Base-by-base conservation (phyloP, 2,888 invertebrate genomes). In the Anaspis maculata region DNA sequence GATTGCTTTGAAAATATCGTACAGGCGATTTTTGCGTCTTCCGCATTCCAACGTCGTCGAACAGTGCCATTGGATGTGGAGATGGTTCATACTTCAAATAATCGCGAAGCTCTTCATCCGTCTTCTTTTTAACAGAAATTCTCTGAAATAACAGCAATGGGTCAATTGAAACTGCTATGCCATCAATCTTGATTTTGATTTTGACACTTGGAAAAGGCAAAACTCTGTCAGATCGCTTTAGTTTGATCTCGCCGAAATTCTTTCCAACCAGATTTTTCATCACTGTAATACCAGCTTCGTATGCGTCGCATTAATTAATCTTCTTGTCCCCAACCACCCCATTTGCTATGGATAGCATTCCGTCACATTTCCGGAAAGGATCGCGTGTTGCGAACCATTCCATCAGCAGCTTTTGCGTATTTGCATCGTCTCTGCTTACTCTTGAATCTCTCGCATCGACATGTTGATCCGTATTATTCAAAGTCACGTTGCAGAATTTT, bases 401-500 rank as follows among this genome's bases (percentile, higher is more conserved):
- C n/a, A n/a, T n/a, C 3, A 46, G 3, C 43, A 62, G 51, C 46
- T 38, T 60, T 40, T 22, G 12, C 15, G 34, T 21, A 21, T 46
- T 40, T 27, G 27, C 33, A 35, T 34, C 36, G 47, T 58, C 52
- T 50, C 40, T 54, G 30, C 54, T 53, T 38, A 58, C 39, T 40
- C 58, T 42, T 32, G 57, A 57, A 49, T 57, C 51, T 40, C 58
- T 57, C 27, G 56, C 51, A 53, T 61, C 61, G 23, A 61, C 56
- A 51, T 62, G 59, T 45, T 62, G 61, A 1, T 60, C 57, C n/a
- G n/a, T n/a, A n/a, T n/a, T n/a, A n/a, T n/a, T n/a, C n/a, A n/a
- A n/a, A n/a, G n/a, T n/a, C n/a, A n/a, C n/a, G n/a, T n/a, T n/a
- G n/a, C n/a, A n/a, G n/a, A n/a, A n/a, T n/a, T n/a, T n/a, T n/a